Base-by-base conservation (phyloP, 2,113 vertebrate genomes). In the Bufo gargarizans region DNA sequence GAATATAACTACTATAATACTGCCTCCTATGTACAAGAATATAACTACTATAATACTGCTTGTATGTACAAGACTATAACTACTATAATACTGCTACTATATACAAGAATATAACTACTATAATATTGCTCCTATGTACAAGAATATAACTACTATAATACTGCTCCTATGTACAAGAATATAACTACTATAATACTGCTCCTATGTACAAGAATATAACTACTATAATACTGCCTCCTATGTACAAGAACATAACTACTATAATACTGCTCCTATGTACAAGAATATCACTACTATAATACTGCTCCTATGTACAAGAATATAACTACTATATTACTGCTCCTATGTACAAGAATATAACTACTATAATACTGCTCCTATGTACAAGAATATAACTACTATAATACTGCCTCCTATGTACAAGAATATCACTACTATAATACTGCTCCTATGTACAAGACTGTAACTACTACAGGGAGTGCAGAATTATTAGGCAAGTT, bases 1-100 rank as follows among this genome's bases (percentile, higher is more conserved):
- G 69, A 43, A 14, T 72, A 72, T 72, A 72, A 72, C 69, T 72
- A 72, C 69, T 72, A 72, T 72, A 72, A 72, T 72, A 72, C 69
- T 72, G 12, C 16, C 16, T 8, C 43, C 43, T 47, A 74, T 74
- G 43, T 74, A 47, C 71, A 74, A 74, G 71, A 17, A 74, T 74
- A 74, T 74, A 74, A 74, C 71, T 74, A 74, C 71, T 74, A 74
- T 74, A 74, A 74, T 74, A 74, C 71, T 74, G 71, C 16, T 2
- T 14, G 43, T 47, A 74, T 74, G 16, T 74, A 74, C 33, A 74
- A 74, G 71, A 74, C 47, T 74, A 74, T 74, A 72, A 72, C 69
- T 72, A 72, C 69, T 72, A 72, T 72, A 72, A 72, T 45, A 45
- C 69, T 72, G 69, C 43, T 3, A 13, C 33, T 72, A 72, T 72